Conservation (phyloP, 2,797 vertebrate species). For the Scolopax bukidnonensis region DNA sequence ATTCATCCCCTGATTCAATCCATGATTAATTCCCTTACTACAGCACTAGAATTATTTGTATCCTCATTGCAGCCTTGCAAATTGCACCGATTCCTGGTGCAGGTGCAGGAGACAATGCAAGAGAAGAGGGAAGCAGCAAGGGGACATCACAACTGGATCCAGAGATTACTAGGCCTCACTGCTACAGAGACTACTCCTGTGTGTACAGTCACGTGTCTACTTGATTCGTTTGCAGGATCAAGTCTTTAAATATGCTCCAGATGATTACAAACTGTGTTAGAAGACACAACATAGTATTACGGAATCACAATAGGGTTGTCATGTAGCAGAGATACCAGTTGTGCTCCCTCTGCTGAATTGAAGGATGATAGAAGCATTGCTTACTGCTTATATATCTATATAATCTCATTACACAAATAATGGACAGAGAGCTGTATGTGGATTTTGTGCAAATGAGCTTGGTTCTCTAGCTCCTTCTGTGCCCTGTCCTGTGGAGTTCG, state of each 20-base stretch:
- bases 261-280: rapidly evolving
- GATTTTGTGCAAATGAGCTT: background rate
- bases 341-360: background rate
- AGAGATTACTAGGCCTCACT: background rate
- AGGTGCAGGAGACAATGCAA: background rate
- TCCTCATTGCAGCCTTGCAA: background rate
- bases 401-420: background rate
- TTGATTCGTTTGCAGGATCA: background rate
- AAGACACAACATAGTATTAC: background rate
- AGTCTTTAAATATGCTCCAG: background rate
- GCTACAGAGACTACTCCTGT: background rate
- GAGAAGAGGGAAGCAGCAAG: background rate
- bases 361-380: background rate
- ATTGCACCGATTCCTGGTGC: background rate
- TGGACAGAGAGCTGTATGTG: background rate
- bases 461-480: background rate
- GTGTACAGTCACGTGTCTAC: background rate
- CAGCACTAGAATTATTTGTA: background rate
- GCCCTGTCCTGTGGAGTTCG: rapidly evolving
- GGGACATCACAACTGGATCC: rapidly evolving
- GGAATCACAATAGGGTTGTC: background rate
- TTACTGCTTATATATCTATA: rapidly evolving
- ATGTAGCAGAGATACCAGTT: background rate
- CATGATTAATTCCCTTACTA: background rate
- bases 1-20: background rate